These are phyloP conservation scores for Catagonus wagneri DNA, from an alignment of 2,113 vertebrate species.

Conservation along the genomic window DNA sequence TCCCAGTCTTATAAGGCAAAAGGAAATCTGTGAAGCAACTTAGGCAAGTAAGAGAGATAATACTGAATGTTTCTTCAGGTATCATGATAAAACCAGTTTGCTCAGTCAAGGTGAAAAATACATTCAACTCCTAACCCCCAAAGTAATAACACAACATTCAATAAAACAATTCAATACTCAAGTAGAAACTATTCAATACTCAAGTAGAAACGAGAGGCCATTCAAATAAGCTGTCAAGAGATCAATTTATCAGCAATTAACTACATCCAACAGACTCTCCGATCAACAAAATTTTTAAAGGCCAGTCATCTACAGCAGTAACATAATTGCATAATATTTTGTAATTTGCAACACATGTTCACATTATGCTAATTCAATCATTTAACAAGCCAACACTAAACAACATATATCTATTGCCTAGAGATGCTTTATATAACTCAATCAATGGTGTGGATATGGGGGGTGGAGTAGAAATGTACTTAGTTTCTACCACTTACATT, in stretches of 20 bases:
- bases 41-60: neutral
- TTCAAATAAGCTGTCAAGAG: conserved; percentile 42
- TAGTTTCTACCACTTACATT: neutral
- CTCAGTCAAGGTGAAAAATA: neutral
- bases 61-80: neutral
- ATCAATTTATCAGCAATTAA: conserved; percentile 57
- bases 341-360: conserved; percentile 1
- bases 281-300: conserved; percentile 27
- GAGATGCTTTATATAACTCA: neutral
- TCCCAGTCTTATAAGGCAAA: neutral
- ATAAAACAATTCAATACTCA: conserved; percentile 40
- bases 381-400: neutral
- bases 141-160: conserved; percentile 44
- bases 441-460: neutral
- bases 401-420: neutral
- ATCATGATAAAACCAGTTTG: neutral
- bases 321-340: conserved; percentile 36
- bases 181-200: neutral
- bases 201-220: conserved; percentile 23
- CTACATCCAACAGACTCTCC: neutral
- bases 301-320: neutral
- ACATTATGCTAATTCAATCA: conserved; percentile 14
- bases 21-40: neutral
- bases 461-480: neutral
- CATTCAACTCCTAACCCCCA: conserved; percentile 12